Conservation (phyloP, 2,888 invertebrate genomes). For the Gastrophysa polygoni region DNA sequence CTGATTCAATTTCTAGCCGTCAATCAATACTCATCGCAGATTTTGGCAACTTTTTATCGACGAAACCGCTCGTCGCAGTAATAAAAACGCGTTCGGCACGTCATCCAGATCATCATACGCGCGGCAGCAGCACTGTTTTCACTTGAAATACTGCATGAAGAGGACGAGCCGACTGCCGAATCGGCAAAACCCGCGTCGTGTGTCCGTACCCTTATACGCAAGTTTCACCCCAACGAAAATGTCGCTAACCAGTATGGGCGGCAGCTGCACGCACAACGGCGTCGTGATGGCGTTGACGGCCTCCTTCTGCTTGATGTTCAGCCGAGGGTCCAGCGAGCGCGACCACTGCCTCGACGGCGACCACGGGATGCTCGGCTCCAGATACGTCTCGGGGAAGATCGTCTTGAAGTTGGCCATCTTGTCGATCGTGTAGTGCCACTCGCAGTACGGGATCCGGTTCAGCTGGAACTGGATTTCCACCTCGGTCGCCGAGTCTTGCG, state of each 20-base stretch:
- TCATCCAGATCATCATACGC: too few relatives aligned
- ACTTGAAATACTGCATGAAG: too few relatives aligned
- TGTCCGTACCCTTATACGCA: too few relatives aligned
- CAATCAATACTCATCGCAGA: too few relatives aligned
- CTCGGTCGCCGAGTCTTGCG: conserved; percentile 66
- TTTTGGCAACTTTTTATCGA: too few relatives aligned
- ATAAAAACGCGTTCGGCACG: too few relatives aligned
- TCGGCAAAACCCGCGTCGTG: too few relatives aligned
- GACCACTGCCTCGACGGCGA: conserved; percentile 73
- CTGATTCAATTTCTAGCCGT: too few relatives aligned
- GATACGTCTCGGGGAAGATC: conserved; percentile 68
- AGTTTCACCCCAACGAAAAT: too few relatives aligned
- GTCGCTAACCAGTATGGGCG: conserved; percentile 75
- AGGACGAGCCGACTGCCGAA: too few relatives aligned
- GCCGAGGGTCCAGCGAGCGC: conserved; percentile 64
- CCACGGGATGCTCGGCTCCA: conserved; percentile 72
- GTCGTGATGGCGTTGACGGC: conserved; percentile 79
- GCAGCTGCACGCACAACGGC: conserved; percentile 65
- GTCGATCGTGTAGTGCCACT: conserved; percentile 85
- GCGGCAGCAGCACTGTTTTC: too few relatives aligned
- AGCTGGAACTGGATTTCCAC: conserved; percentile 82
- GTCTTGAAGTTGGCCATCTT: conserved; percentile 72
- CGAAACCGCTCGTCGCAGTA: too few relatives aligned
- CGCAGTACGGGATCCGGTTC: conserved; percentile 80
- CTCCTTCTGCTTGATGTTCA: conserved; percentile 80